Base-by-base conservation (phyloP, 2,113 vertebrate genomes). In the Natator depressus region DNA sequence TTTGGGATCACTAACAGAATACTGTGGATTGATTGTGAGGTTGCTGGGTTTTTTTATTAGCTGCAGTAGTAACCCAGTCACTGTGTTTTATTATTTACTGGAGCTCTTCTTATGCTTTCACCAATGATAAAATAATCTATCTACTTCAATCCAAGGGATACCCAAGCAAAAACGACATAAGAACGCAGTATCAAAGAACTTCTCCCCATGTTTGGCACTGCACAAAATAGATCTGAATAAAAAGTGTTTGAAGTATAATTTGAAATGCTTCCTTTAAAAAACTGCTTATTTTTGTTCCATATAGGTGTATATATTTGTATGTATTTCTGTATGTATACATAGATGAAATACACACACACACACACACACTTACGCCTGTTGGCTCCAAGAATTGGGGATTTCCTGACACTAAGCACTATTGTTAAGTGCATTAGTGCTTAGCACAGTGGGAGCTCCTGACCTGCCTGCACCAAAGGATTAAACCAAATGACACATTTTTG, bases 401-500 rank as follows among this genome's bases (percentile, higher is more conserved):
- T 97, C 87, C 91, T 97, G 94, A 96, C 89, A 94, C 65, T 89
- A 88, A 94, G 89, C 69, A 91, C 59, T 85, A 75, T 92, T 1
- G 19, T 25, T 46, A 55, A 87, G 50, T 92, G 87, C 80, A 65
- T 95, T 87, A 87, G 84, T 82, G 88, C 87, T 96, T 93, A 85
- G 82, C 65, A 59, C 72, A 79, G 80, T 94, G 91, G 94, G 91
- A 94, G 92, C 90, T 87, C 89, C 95, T 38, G 81, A 92, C 90
- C 85, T 91, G 95, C 85, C 93, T 84, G 84, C 91, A 85, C 93
- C 97, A 94, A 93, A 80, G 93, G 95, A 96, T 94, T 83, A 96
- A 95, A 93, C 69, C 89, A 93, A 93, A 89, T 35, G 93, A 69
- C 86, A 91, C 84, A 69, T 94, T 97, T 97, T 84, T 97, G 82